Evolutionary conservation across 1,140 invertebrate genomes (phyloP).

Genomic region (Macrobrachium rosenbergii): DNA sequence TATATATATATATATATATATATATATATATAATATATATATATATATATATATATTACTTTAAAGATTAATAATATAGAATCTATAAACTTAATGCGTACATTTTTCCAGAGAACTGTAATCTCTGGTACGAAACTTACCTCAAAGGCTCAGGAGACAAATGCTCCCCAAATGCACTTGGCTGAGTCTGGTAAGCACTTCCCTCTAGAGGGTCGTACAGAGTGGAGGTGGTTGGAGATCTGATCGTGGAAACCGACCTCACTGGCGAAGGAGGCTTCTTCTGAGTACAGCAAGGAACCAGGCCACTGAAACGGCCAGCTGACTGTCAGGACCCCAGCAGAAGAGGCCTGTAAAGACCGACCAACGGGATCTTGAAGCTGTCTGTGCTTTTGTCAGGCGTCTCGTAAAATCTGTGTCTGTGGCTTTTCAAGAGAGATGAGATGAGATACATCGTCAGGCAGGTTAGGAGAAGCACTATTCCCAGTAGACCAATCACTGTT

Average conservation of each 20-base stretch:
- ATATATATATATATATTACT: too few species aligned
- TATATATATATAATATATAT: too few species aligned
- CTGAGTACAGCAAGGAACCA: constrained; percentile 40
- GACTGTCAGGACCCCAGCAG: constrained; percentile 55
- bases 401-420: constrained; percentile 70
- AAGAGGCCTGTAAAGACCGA: constrained; percentile 57
- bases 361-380: constrained; percentile 33
- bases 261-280: constrained; percentile 28
- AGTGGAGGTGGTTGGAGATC: too few species aligned
- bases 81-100: too few species aligned
- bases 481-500: constrained; percentile 68
- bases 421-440: constrained; percentile 67
- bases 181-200: too few species aligned
- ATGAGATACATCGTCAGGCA: constrained; percentile 67
- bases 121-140: too few species aligned
- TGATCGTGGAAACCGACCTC: not conserved
- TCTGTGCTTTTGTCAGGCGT: constrained; percentile 67
- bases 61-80: too few species aligned
- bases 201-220: too few species aligned
- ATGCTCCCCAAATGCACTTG: too few species aligned
- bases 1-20: too few species aligned
- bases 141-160: too few species aligned
- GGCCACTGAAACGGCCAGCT: constrained; percentile 28
- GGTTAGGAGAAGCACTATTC: constrained; percentile 67
- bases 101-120: too few species aligned